Base-by-base conservation (phyloP, 92 coral and sea anemone species). In the Paramuricea clavata region DNA sequence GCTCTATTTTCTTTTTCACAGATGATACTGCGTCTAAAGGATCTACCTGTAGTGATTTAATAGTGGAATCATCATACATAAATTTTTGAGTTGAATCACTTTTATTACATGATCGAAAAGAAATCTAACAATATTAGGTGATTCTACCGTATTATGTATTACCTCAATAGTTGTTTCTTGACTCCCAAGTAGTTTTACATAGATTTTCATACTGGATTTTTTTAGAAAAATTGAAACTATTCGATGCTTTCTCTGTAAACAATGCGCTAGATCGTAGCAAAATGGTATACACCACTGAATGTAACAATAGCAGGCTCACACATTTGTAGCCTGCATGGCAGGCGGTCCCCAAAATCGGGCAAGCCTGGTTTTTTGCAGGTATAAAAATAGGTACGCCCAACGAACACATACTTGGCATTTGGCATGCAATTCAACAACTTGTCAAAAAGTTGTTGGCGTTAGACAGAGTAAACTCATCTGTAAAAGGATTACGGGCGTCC, bases 161-260 rank as follows among this genome's bases (percentile, higher is more conserved):
- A 94, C 98, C 95, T 94, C 94, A 67, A 94, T 28, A 28, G 85
- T 36, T 17, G 80, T 85, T 89, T 94, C 98, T 60, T 86, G 91
- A 47, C 95, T 93, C 70, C 90, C 91, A 26, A 94, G 89, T 43
- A 92, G 87, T 79, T 94, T 94, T 0, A 92, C 95, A 33, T 86
- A 73, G 22, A 94, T 88, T 83, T 90, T 87, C 98, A 94, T 94
- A 49, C 22, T 75, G 36, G n/a, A 44, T 30, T 22, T 31, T 28
- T 2, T 31, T 27, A 9, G 19, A 10, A 65, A 65, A 56, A 28
- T 65, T 65, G n/a, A n/a, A n/a, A n/a, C n/a, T n/a, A n/a, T n/a
- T n/a, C n/a, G n/a, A n/a, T 23, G 27, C 3, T 2, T 2, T 2
- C 17, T 28, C 26, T 28, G 39, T 31, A 33, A 65, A 65, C 39